A percentile compares a stretch with the other conserved stretches of the same genome.
phyloP scores from a whole-genome alignment of 2,113 vertebrate genomes.

The Muscicapa adusta region DNA sequence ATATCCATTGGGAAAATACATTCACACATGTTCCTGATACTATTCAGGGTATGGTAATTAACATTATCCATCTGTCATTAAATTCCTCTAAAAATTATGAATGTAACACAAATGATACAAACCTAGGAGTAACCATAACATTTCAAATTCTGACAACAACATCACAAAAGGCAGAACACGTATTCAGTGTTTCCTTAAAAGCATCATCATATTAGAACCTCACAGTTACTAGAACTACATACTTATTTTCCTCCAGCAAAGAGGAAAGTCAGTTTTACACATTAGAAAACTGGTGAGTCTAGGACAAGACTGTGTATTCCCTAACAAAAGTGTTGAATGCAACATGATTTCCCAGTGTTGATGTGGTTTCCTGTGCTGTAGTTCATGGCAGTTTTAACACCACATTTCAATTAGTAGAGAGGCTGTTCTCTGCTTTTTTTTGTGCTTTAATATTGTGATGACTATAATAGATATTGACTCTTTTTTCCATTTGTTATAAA shows the following conservation, averaged over 20 bases:
- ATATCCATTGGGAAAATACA: neutral
- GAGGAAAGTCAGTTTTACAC: neutral
- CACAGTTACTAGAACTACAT: neutral
- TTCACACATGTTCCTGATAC: neutral
- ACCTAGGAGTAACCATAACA: neutral
- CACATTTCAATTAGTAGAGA: neutral
- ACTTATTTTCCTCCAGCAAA: neutral
- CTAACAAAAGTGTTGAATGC: neutral
- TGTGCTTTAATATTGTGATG: neutral
- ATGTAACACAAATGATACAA: neutral
- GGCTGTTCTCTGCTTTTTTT: neutral
- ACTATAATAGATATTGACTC: neutral
- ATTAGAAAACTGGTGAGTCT: neutral
- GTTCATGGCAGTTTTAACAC: neutral
- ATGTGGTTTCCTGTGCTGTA: neutral
- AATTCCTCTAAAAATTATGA: slow-evolving; percentile 10
- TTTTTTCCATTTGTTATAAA: neutral
- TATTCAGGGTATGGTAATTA: neutral
- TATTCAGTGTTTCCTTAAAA: neutral
- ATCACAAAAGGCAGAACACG: neutral
- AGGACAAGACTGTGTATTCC: neutral
- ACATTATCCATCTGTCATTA: neutral
- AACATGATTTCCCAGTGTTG: neutral
- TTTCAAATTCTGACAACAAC: neutral
- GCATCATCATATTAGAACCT: neutral